Conservation (phyloP, 2,113 vertebrate genomes). For the Otolemur garnettii region DNA sequence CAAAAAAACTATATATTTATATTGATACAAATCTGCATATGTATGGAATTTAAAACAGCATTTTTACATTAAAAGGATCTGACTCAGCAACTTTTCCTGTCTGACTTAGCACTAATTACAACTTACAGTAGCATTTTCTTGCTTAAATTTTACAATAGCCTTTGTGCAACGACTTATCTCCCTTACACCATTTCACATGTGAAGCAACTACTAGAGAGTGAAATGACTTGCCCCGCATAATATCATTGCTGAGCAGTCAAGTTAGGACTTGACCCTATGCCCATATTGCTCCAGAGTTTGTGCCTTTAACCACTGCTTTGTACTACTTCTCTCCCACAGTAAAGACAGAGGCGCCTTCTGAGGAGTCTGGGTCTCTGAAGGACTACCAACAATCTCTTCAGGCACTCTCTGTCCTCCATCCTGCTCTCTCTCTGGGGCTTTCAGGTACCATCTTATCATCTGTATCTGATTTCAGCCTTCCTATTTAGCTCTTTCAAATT, state of each 20-base stretch:
- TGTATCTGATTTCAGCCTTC: background rate
- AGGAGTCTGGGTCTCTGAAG: background rate
- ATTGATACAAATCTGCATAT: background rate
- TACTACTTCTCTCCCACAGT: background rate
- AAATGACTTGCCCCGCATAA: background rate
- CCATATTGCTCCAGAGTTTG: background rate
- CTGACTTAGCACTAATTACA: background rate
- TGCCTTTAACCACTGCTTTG: background rate
- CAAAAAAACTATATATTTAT: slow-evolving; percentile 28
- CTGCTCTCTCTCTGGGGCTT: background rate
- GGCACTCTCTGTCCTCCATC: background rate
- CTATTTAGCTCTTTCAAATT: background rate
- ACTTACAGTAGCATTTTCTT: background rate
- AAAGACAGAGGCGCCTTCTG: background rate
- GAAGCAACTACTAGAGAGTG: background rate
- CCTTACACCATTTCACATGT: background rate
- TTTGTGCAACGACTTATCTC: background rate
- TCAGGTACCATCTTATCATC: background rate
- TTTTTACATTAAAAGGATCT: slow-evolving; percentile 23
- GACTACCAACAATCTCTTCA: background rate
- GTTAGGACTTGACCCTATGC: background rate
- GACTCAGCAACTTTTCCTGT: background rate
- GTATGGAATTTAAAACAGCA: background rate
- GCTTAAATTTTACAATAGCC: background rate
- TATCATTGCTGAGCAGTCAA: background rate